These are phyloP conservation scores for Oreohelix idahoensis DNA, from an alignment of 1,140 invertebrate genomes.

Conservation along the genomic window DNA sequence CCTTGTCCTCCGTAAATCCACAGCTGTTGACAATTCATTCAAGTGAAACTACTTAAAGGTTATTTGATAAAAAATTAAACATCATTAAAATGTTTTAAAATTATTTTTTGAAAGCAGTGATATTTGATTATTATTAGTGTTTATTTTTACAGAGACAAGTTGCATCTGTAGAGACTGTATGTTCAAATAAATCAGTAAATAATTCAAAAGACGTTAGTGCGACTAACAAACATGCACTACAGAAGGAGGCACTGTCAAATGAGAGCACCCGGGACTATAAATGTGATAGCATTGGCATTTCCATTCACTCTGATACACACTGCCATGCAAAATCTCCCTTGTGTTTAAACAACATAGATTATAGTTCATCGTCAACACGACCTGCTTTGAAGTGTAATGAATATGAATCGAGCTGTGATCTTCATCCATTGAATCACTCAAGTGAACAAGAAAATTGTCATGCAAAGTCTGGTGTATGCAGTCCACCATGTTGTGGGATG, in stretches of 20 bases:
- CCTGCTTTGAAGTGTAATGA: not conserved
- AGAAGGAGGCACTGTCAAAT: not conserved
- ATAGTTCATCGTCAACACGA: not conserved
- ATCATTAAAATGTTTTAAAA: no score
- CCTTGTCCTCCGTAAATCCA: no score
- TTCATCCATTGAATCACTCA: not conserved
- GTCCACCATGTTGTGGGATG: not conserved
- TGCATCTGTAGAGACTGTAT: not conserved
- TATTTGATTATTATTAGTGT: not conserved
- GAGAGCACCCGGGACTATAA: not conserved
- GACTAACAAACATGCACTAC: not conserved
- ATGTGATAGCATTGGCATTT: not conserved
- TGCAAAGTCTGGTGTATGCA: not conserved
- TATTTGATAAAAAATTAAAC: no score
- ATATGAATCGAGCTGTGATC: not conserved
- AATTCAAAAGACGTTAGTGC: not conserved
- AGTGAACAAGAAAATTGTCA: not conserved
- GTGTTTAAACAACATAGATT: not conserved
- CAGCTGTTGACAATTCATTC: no score
- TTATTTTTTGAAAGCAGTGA: no score
- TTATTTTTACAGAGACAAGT: not conserved
- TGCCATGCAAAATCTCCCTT: not conserved
- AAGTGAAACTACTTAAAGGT: no score
- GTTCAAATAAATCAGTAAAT: not conserved
- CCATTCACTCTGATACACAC: not conserved